Evolutionary conservation across 2,888 invertebrate genomes (phyloP).

Genomic region (Argyresthia albistria): DNA sequence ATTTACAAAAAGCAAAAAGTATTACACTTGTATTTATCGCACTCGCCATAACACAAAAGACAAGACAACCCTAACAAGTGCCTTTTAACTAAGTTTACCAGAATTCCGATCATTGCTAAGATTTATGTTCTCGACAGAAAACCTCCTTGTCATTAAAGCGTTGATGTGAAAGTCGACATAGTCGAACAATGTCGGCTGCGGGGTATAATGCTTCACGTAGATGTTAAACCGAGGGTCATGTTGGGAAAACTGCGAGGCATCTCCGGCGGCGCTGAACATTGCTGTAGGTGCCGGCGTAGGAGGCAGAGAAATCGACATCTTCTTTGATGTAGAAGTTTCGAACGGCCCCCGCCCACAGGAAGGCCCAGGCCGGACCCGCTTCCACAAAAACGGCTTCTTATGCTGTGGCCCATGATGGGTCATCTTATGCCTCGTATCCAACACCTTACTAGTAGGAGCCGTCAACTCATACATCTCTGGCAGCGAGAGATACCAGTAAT

Average conservation of each 20-base stretch:
- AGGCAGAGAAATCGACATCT: not conserved
- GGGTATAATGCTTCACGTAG: conserved; percentile 51
- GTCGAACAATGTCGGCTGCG: conserved; percentile 50
- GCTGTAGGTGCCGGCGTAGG: not conserved
- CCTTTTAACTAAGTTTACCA: not conserved
- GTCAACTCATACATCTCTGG: conserved; percentile 63
- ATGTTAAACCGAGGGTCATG: conserved; percentile 51
- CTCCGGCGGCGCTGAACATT: not conserved
- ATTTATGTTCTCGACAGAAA: conserved; percentile 38
- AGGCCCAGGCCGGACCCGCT: conserved; percentile 24
- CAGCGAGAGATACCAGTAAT: conserved; percentile 64
- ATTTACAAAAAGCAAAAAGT: conserved; percentile 16
- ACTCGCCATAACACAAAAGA: not conserved
- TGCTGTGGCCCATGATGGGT: conserved; percentile 45
- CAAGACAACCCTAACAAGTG: not conserved
- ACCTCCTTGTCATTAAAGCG: conserved; percentile 35
- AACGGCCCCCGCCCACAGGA: conserved; percentile 43
- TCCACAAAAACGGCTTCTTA: conserved; percentile 56
- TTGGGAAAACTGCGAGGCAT: not conserved
- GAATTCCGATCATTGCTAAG: no score
- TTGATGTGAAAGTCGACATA: conserved; percentile 58
- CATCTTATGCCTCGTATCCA: conserved; percentile 30
- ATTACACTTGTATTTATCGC: not conserved
- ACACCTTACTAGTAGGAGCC: conserved; percentile 17
- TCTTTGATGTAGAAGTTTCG: not conserved